These are phyloP conservation scores for Rhynchophorus ferrugineus DNA, from an alignment of 1,140 invertebrate species.

Conservation along the genomic window DNA sequence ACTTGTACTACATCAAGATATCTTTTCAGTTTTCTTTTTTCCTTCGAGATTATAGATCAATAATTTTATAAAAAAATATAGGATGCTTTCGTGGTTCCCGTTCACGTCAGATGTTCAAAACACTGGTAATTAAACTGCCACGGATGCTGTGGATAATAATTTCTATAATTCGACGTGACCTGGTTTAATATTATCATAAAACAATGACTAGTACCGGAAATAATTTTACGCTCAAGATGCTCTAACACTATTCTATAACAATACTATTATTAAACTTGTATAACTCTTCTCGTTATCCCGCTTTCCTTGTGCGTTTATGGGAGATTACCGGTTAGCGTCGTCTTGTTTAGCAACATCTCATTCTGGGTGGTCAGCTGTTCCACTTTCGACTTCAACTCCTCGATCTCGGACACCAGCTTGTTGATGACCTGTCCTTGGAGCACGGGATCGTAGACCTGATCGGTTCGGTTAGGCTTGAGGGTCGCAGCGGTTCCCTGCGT, in stretches of 20 bases:
- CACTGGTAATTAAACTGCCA: no score
- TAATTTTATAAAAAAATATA: no score
- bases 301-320: slow-evolving; percentile 8
- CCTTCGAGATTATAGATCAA: no score
- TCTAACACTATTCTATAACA: neutral
- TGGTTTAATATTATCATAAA: neutral
- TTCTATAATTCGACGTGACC: no score
- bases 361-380: slow-evolving; percentile 34
- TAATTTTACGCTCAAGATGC: neutral
- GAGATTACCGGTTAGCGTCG: slow-evolving; percentile 12
- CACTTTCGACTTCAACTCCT: slow-evolving; percentile 32
- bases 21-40: no score
- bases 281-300: no score
- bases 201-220: neutral
- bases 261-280: neutral
- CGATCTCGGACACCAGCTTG: slow-evolving; percentile 35
- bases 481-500: neutral
- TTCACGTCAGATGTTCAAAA: no score
- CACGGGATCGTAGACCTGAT: slow-evolving; percentile 22
- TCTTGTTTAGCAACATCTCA: slow-evolving; percentile 30
- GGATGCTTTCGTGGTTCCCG: no score
- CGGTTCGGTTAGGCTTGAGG: slow-evolving; percentile 2
- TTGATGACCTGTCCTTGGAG: slow-evolving; percentile 33
- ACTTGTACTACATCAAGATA: neutral
- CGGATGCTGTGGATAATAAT: no score